Conservation (phyloP, 2,113 vertebrate genomes). For the Numenius arquata region DNA sequence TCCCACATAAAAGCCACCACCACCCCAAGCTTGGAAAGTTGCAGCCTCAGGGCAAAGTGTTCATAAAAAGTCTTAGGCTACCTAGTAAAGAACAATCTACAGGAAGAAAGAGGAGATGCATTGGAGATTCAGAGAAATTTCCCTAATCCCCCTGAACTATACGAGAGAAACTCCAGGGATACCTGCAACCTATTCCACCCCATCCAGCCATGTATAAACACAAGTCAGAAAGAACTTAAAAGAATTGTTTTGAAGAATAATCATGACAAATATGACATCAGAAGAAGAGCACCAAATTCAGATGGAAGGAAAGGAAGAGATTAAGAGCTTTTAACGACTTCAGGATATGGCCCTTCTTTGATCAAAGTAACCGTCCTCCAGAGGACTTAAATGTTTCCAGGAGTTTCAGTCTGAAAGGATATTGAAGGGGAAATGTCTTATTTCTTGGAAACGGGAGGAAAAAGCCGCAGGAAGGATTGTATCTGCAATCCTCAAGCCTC, state of each 20-base stretch:
- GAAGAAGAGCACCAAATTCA: background rate
- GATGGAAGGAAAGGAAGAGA: background rate
- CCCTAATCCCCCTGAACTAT: background rate
- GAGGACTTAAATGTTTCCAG: background rate
- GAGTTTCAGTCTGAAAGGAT: background rate
- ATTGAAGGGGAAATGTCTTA: background rate
- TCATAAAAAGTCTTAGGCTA: background rate
- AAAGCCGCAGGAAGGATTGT: background rate
- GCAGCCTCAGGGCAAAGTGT: background rate
- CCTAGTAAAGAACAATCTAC: background rate
- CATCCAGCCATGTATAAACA: background rate
- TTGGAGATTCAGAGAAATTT: background rate
- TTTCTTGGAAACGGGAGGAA: background rate
- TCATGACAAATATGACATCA: background rate
- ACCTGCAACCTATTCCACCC: background rate
- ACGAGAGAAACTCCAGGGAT: background rate
- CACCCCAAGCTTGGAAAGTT: background rate
- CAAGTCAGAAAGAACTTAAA: background rate
- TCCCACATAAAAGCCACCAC: background rate
- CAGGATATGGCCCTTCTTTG: background rate
- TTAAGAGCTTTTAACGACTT: background rate
- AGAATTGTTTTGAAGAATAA: background rate
- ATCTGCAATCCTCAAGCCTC: background rate
- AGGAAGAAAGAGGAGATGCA: background rate
- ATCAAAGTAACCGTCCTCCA: background rate